phyloP scores from a whole-genome alignment of 2,113 vertebrate species.

The Zingel zingel region DNA sequence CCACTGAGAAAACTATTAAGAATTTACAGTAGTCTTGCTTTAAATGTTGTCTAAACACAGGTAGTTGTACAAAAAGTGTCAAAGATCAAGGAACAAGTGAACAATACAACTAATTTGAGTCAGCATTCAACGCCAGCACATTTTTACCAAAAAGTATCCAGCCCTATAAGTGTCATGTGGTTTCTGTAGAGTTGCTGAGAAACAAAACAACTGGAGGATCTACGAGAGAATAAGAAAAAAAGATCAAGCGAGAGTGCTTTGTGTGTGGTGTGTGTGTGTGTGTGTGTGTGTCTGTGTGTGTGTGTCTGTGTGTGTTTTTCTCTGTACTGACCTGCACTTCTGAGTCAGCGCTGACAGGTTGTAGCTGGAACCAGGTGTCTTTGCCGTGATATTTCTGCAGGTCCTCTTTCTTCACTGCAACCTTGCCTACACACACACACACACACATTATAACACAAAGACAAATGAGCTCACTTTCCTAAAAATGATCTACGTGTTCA shows the following conservation, averaged over 20 bases:
- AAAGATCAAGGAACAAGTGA: neutral
- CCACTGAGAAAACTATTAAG: neutral
- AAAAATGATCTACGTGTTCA: slow-evolving; percentile 11
- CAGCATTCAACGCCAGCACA: neutral
- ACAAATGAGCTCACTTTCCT: slow-evolving; percentile 40
- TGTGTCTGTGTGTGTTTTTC: slow-evolving; percentile 11
- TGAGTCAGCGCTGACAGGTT: slow-evolving; percentile 96
- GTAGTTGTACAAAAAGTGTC: neutral
- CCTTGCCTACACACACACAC: slow-evolving; percentile 87
- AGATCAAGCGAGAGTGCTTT: neutral
- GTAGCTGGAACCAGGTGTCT: slow-evolving; percentile 98
- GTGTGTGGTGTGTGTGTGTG: neutral
- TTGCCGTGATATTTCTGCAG: slow-evolving; percentile 97
- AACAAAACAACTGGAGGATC: slow-evolving; percentile 10
- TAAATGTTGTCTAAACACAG: neutral
- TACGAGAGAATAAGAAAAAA: neutral
- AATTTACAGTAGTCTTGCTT: neutral
- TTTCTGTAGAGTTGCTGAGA: neutral
- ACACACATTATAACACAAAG: slow-evolving; percentile 38
- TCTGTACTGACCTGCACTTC: slow-evolving; percentile 93
- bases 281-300: neutral
- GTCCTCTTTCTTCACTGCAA: slow-evolving; percentile 97
- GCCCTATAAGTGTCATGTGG: neutral
- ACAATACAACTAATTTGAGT: neutral
- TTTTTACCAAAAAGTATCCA: neutral